Evolutionary conservation across 2,888 invertebrate genomes (phyloP), one percentile per base, ranked within the genome.

Genomic region (Lithophane socia): DNA sequence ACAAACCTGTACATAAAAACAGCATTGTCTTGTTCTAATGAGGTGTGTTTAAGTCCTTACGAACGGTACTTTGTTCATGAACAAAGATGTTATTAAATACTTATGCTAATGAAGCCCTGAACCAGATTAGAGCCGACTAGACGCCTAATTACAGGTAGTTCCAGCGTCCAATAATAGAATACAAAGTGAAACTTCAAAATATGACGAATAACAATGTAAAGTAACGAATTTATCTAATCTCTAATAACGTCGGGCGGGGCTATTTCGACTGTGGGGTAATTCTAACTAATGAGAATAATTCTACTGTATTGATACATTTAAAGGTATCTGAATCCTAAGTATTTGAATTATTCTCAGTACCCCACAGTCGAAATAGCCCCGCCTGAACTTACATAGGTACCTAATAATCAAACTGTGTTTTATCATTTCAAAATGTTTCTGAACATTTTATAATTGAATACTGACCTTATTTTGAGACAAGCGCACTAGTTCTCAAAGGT

Each of bases 101-200:
- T 71, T 70, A 75, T 75, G 86, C 73, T 87, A 87, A 87, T 87
- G 82, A 79, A 80, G 49, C 80, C 79, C 77, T 86, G 84, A 66
- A 69, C 67, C 37, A 76, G 79, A 84, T 87, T 87, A 86, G 76
- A 77, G 37, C 24, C 49, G 52, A 70, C 24, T 37, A 66, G 49
- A 29, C 56, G 42, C 13, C 75, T 79, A 78, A 86, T 81, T 74
- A 64, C 44, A 63, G 58, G 61, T 77, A 72, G 7, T 72, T 85
- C 21, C 5, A 42, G 60, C 42, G 29, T 44, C 67, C 73, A 73
- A 68, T 80, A 73, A 60, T 71, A 61, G 56, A 79, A 58, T 10
- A 56, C 10, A 3, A 21, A 58, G 10, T 37, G 49, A 13, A 56
- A 61, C 47, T 63, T 44, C 69, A 65, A 65, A 63, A 47, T 42